Percentiles rank a stretch among this genome's conserved stretches.
Evolutionary conservation across 2,888 invertebrate species (phyloP).

Genomic region (Nematopogon swammerdamellus): DNA sequence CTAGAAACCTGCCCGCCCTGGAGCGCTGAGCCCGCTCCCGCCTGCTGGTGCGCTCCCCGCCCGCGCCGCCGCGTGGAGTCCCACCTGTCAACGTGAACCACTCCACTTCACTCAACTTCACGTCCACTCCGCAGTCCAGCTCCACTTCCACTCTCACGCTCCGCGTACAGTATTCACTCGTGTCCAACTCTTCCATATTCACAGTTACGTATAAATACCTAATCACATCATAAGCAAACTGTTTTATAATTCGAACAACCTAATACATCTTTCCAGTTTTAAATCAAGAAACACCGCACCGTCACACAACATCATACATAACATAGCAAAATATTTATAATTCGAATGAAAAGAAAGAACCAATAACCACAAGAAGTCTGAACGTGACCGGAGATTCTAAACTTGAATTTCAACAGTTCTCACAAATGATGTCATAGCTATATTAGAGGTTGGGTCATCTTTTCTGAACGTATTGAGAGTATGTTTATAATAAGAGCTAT

Average conservation of each 20-base stretch:
- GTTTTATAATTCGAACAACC: too few species aligned
- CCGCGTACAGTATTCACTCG: slow-evolving; percentile 2
- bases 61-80: slow-evolving; percentile 30
- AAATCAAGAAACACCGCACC: too few species aligned
- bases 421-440: neutral
- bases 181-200: too few species aligned
- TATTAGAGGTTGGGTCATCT: neutral
- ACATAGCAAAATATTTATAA: too few species aligned
- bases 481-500: neutral
- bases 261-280: too few species aligned
- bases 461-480: neutral
- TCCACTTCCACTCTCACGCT: slow-evolving; percentile 31
- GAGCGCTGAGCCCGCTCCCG: slow-evolving; percentile 25
- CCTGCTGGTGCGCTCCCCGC: slow-evolving; percentile 23
- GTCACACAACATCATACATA: too few species aligned
- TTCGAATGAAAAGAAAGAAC: too few species aligned
- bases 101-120: slow-evolving; percentile 29
- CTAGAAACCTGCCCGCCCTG: slow-evolving; percentile 33
- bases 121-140: slow-evolving; percentile 31
- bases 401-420: neutral
- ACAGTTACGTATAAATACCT: too few species aligned
- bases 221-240: too few species aligned
- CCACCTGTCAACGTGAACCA: slow-evolving; percentile 43
- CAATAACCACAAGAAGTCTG: neutral
- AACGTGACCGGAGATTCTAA: neutral